Base-by-base conservation (phyloP, 2,888 invertebrate species). In the Dyspetes luteomarginatus region DNA sequence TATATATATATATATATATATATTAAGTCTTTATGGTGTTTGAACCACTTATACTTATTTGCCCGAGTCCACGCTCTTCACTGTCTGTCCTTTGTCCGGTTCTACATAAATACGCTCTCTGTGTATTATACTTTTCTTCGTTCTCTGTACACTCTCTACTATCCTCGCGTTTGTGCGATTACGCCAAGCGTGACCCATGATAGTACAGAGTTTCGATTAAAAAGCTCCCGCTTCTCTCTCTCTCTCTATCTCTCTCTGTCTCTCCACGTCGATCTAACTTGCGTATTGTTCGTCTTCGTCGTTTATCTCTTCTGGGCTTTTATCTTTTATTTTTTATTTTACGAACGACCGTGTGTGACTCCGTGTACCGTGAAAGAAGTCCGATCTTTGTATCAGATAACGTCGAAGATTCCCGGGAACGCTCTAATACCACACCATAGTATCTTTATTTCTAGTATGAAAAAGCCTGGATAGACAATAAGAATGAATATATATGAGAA, bases 371-470 rank as follows among this genome's bases (percentile, higher is more conserved):
- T 76, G 73, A 81, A 83, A 78, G 28, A 79, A 81, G 72, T 81
- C 69, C 73, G 81, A 83, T 81, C 78, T 56, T 28, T 69, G 76
- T 17, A 76, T 71, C 15, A 24, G 83, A 83, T 83, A 78, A 75
- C 28, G 58, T 60, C 41, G 36, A 73, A 50, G 50, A 64, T 82
- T 78, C 71, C 67, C 67, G 79, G 79, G 75, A 79, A 76, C 50
- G 41, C 52, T 56, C n/a, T 55, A 17, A 12, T 28, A 55, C 45
- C 5, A 56, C 7, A 60, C 26, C 52, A 43, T 26, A 45, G 52
- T 45, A 7, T 28, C 15, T 3, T 50, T 74, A 48, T 17, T 41
- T 24, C 15, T 58, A 15, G 15, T 17, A 24, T 24, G n/a, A 36
- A 9, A 19, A 43, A 52, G 19, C 24, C 43, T 22, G 26, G n/a